phyloP scores from a whole-genome alignment of 2,113 vertebrate genomes.

The Noturus placidus region DNA sequence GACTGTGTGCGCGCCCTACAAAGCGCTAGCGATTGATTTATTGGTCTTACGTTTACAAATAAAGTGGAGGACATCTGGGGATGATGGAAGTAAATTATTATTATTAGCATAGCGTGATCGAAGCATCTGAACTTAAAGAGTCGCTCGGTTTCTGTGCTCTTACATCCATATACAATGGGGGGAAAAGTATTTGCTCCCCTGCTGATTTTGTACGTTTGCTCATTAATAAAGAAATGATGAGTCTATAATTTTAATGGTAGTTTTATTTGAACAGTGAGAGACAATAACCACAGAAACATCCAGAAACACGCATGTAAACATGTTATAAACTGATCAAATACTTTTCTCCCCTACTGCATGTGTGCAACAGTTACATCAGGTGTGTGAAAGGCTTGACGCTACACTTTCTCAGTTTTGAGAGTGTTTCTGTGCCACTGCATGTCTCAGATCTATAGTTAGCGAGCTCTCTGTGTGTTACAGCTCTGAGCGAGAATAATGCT shows the following conservation, averaged over 20 bases:
- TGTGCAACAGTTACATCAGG: neutral
- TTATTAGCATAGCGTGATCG: neutral
- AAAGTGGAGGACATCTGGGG: neutral
- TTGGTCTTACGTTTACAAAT: neutral
- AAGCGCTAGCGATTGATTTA: neutral
- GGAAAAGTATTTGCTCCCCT: too few relatives aligned
- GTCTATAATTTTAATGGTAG: too few relatives aligned
- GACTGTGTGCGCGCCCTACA: neutral
- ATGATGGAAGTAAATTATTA: neutral
- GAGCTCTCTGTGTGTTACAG: neutral
- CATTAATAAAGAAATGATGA: too few relatives aligned
- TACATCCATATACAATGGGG: too few relatives aligned
- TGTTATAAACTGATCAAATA: too few relatives aligned
- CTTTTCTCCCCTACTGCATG: too few relatives aligned
- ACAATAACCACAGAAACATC: too few relatives aligned
- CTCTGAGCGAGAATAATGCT: neutral
- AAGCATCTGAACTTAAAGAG: too few relatives aligned
- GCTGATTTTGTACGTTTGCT: too few relatives aligned
- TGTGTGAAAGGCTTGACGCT: neutral
- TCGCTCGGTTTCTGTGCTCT: neutral
- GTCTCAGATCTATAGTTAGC: conserved; percentile 1
- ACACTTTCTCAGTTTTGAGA: neutral
- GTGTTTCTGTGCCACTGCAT: neutral
- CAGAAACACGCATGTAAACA: too few relatives aligned
- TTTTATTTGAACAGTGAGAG: too few relatives aligned